Percentiles rank a stretch among this genome's conserved stretches.
Conservation (phyloP, 1,140 invertebrate species). For the Drosophila bocqueti region DNA sequence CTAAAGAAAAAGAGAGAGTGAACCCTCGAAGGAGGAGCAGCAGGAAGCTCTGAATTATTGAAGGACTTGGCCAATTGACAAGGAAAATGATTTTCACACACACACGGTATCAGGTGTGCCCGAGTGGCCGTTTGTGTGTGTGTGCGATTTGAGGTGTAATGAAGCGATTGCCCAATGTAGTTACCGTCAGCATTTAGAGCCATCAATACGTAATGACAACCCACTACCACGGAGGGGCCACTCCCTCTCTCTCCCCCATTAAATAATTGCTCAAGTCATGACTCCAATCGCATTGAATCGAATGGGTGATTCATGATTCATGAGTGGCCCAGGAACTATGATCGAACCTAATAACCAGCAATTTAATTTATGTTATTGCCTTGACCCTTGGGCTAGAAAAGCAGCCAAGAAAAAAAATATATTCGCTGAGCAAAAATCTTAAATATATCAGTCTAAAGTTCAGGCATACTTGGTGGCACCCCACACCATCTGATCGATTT, state of each 20-base stretch:
- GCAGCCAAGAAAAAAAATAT: background rate
- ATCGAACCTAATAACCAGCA: constrained; percentile 8
- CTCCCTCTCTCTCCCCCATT: background rate
- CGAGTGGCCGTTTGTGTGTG: constrained; percentile 1
- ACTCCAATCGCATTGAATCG: constrained; percentile 12
- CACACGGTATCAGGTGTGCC: background rate
- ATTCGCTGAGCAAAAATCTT: background rate
- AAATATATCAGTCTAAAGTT: too few species aligned
- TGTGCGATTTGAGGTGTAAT: constrained; percentile 50
- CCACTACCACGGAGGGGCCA: background rate
- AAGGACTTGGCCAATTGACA: constrained; percentile 55
- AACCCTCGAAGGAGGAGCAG: constrained; percentile 11
- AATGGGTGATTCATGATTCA: constrained; percentile 29
- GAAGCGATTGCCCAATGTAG: constrained; percentile 53
- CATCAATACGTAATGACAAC: constrained; percentile 61
- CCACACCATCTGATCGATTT: constrained; percentile 67
- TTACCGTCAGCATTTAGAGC: constrained; percentile 58
- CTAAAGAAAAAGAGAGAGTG: constrained; percentile 8
- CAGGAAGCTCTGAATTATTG: constrained; percentile 64
- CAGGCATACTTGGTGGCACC: background rate
- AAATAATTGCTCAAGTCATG: constrained; percentile 53
- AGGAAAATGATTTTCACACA: constrained; percentile 39
- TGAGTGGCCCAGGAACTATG: constrained; percentile 28
- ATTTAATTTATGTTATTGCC: constrained; percentile 13
- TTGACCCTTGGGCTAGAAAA: background rate